Evolutionary conservation across 2,888 invertebrate genomes (phyloP), one percentile per base, ranked within the genome.

Genomic region (Clepsis dumicolana): DNA sequence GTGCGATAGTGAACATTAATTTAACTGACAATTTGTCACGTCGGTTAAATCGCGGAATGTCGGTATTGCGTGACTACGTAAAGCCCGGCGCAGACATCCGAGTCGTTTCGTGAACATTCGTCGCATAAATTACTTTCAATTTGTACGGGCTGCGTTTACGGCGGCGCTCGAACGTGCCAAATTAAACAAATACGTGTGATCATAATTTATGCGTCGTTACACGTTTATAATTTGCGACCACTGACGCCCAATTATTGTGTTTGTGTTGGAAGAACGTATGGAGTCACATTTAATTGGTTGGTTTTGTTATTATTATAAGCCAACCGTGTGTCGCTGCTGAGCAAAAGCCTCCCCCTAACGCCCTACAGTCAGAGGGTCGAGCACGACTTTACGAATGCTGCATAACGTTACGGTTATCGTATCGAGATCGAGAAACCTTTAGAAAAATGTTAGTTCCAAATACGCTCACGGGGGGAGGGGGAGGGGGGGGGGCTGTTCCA

Each of bases 51-150:
- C 86, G 86, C 77, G 82, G 90, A 91, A 92, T 91, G 91, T 84
- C 74, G 81, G 80, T 75, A 87, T 93, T 87, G 92, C 92, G 92
- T 91, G 91, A 89, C 89, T 84, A 62, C 72, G 77, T 75, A 75
- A 72, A 75, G 79, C 79, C 75, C 77, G 78, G 74, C 79, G 81
- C 81, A 78, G 81, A 80, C 85, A 85, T 87, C 85, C 83, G 79
- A 78, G 80, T 78, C 78, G 77, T 84, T 83, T 86, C 86, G 85
- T 87, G 87, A 87, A 85, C 86, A 81, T 86, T 86, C 77, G 76
- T 82, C 83, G 89, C 87, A 91, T 91, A 91, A 91, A 92, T 91
- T 89, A 91, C 82, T 80, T 78, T 75, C 75, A 75, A 80, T 84
- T 85, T 86, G 86, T 83, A 80, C 80, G 77, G 76, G 76, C 77